Base-by-base conservation (phyloP, 2,797 vertebrate species). In the Neosilurus hyrtlii region DNA sequence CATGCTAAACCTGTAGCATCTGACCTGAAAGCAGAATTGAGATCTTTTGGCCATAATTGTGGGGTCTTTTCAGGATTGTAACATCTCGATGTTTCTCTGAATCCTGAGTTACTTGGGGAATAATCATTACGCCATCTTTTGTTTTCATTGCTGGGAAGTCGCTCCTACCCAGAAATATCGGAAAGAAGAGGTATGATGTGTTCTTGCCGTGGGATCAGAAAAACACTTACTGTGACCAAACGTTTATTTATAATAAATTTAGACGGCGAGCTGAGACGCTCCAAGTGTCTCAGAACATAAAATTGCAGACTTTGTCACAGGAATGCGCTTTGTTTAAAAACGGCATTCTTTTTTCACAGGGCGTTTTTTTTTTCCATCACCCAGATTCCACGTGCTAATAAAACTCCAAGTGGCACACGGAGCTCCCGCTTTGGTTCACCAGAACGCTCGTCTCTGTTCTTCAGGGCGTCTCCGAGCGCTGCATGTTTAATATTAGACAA, bases 201-300 rank as follows among this genome's bases (percentile, higher is more conserved):
- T 35, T 22, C 71, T 73, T 0, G n/a, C 51, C 1, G 59, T 20
- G 77, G 91, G 89, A 89, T 88, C 82, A 66, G 88, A 92, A 86
- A 90, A 93, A 94, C 93, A 91, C 54, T 35, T 3, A 81, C 90
- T 87, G 91, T 92, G 91, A 87, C 90, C 92, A 93, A 94, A 94
- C 92, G 92, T 82, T 71, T 70, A 30, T 30, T 30, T 30, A 30
- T 79, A 11, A 62, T 89, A 80, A 85, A 89, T 88, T 90, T 88
- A 86, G 79, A 82, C 81, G 74, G 82, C 15, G 35, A 86, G 86
- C 89, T 54, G 49, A 75, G 68, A 84, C 86, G 73, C 83, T 86
- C 85, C 78, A 82, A 87, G 84, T 2, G 22, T 65, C 73, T 49
- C 35, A 82, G 5, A 85, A 88, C 89, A 86, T 86, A 76, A 79